Base-by-base conservation (phyloP, 2,888 invertebrate species). In the Noctua janthe region DNA sequence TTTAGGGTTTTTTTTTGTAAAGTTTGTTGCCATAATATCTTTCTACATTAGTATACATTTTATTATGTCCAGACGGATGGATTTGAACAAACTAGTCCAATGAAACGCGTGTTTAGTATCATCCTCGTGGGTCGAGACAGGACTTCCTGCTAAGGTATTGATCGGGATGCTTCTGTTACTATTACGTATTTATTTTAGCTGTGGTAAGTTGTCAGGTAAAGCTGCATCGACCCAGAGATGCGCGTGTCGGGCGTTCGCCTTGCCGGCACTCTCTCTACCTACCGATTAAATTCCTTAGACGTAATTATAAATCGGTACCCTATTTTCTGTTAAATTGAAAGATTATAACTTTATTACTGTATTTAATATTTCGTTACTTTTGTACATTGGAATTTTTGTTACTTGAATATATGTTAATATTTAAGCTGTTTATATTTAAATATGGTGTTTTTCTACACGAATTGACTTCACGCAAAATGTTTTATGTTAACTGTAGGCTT, bases 1-100 rank as follows among this genome's bases (percentile, higher is more conserved):
- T 97, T 97, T 97, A 96, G 96, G 96, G 95, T 95, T 96, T 97
- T 86, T 85, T 85, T 85, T 96, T 97, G 96, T 97, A 96, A 97
- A 97, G 96, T 97, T 96, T 96, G 97, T 97, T 97, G 97, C 97
- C 97, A 97, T 97, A 96, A 97, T 97, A 97, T 96, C 96, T 96
- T 96, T 96, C 95, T 97, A 96, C 96, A 95, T 96, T 96, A 96
- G 96, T 96, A 96, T 96, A 96, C 96, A 95, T 95, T 94, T 92
- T 93, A 95, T 95, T 93, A 92, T 95, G 96, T 96, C 96, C 96
- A 95, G 93, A 95, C 93, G 94, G 92, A 95, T 95, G 95, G 95
- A 96, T 96, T 96, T 95, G 96, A 97, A 96, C 96, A 96, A 96
- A 96, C 97, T 97, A 96, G 97, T 97, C 97, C 95, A 94, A 94